Evolutionary conservation across 1,140 invertebrate species (phyloP).

Genomic region (Ceratosolen fusciceps): DNA sequence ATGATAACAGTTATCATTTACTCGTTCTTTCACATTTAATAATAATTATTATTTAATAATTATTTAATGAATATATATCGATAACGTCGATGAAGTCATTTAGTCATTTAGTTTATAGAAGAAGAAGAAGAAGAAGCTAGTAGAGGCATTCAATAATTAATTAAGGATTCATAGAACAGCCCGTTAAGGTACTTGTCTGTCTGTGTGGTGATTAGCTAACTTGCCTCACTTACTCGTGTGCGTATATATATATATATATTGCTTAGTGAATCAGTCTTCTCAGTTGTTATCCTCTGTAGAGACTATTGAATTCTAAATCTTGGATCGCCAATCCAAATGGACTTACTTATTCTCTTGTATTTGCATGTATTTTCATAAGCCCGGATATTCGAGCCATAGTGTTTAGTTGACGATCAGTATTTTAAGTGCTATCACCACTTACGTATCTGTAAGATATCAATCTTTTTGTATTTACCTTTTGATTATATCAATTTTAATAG

Average conservation of each 20-base stretch:
- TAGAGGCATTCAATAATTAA: neutral
- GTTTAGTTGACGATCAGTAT: neutral
- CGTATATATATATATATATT: neutral
- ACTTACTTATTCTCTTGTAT: neutral
- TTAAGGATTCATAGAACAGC: conserved; percentile 20
- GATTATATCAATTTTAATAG: no score
- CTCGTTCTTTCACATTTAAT: no score
- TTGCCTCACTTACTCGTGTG: no score
- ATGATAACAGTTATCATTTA: no score
- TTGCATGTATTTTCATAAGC: neutral
- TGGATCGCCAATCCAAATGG: neutral
- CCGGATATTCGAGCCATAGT: neutral
- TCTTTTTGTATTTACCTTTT: no score
- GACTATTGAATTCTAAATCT: conserved; percentile 7
- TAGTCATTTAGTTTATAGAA: neutral
- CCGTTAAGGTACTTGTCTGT: neutral
- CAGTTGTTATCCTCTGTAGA: neutral
- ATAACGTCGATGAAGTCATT: no score
- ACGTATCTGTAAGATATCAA: no score
- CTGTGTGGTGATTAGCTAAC: neutral
- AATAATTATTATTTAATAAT: no score
- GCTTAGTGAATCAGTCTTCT: neutral
- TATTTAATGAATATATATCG: no score
- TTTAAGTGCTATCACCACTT: no score
- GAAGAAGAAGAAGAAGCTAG: neutral